Percentiles rank a stretch among this genome's conserved stretches.
Conservation (phyloP, 1,140 invertebrate species). For the Odontomachus brunneus region DNA sequence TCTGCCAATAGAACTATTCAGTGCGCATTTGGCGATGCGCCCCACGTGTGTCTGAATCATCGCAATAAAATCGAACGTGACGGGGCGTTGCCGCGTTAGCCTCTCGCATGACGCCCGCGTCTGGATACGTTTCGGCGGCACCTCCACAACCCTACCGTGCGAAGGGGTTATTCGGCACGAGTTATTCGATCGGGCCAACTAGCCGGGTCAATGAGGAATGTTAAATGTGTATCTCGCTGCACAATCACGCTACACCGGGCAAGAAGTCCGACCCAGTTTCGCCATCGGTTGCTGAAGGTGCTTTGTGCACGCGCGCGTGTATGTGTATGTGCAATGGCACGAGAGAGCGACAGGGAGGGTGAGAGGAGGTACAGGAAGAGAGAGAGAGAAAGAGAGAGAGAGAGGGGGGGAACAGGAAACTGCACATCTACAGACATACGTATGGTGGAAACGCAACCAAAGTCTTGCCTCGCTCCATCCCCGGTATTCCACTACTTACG, state of each 20-base stretch:
- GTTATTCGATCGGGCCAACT: conserved; percentile 44
- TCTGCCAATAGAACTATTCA: conserved; percentile 56
- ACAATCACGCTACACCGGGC: conserved; percentile 42
- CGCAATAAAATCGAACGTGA: conserved; percentile 59
- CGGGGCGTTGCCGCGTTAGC: not conserved
- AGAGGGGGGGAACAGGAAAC: conserved; percentile 22
- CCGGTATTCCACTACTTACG: conserved; percentile 51
- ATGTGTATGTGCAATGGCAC: not conserved
- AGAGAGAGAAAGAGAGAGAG: conserved; percentile 14
- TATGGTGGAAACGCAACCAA: conserved; percentile 32
- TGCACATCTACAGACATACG: not conserved
- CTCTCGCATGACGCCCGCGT: conserved; percentile 39
- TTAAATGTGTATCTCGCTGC: conserved; percentile 52
- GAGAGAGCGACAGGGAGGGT: no score
- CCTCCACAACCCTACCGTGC: not conserved
- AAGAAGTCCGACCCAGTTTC: conserved; percentile 64
- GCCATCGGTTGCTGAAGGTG: not conserved
- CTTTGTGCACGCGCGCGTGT: not conserved
- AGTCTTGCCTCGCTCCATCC: conserved; percentile 27
- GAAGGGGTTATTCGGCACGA: conserved; percentile 20
- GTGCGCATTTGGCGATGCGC: conserved; percentile 43
- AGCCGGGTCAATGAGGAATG: conserved; percentile 62
- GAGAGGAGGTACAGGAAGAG: not conserved
- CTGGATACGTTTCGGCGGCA: conserved; percentile 38
- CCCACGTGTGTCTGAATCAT: conserved; percentile 49